Evolutionary conservation across 2,113 vertebrate genomes (phyloP), one percentile per base, ranked within the genome.

Genomic region (Erythrolamprus reginae): DNA sequence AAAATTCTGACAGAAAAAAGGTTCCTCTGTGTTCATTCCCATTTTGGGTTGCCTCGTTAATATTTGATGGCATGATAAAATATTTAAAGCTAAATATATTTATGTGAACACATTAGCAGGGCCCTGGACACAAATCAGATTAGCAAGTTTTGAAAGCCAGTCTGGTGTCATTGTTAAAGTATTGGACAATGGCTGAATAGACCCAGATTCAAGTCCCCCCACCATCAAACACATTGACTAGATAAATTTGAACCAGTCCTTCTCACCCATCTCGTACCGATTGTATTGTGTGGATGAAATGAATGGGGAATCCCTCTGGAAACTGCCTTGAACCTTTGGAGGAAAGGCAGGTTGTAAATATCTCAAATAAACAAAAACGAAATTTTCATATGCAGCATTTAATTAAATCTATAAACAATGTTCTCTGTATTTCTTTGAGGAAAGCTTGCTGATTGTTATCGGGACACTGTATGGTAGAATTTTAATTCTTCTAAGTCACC

Each of bases 371-470:
- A 77, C 8, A 77, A 77, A 77, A 77, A 77, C 42, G 21, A 77
- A 77, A 77, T 19, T 94, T 94, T 97, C 94, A 92, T 93, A 94
- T 90, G 94, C 92, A 53, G 93, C 33, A 45, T 94, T 96, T 97
- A 98, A 97, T 98, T 97, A 98, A 97, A 97, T 94, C 96, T 97
- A 97, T 97, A 97, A 97, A 98, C 94, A 96, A 97, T 26, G 13
- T 85, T 93, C n/a, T 90, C 94, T 83, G 86, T 42, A 84, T 88
- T 84, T 91, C 94, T 94, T 82, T 90, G 89, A 94, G 94, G 94
- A 95, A 92, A 93, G 94, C 94, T 95, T 91, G 89, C 50, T 7
- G 83, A 33, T 0, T 3, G 93, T 9, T 9, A n/a, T 5, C 15
- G 23, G 65, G 61, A 12, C 13, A 4, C 5, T 1, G 51, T 24